Conservation (phyloP, 2,113 vertebrate genomes). For the Xerus inauris region DNA sequence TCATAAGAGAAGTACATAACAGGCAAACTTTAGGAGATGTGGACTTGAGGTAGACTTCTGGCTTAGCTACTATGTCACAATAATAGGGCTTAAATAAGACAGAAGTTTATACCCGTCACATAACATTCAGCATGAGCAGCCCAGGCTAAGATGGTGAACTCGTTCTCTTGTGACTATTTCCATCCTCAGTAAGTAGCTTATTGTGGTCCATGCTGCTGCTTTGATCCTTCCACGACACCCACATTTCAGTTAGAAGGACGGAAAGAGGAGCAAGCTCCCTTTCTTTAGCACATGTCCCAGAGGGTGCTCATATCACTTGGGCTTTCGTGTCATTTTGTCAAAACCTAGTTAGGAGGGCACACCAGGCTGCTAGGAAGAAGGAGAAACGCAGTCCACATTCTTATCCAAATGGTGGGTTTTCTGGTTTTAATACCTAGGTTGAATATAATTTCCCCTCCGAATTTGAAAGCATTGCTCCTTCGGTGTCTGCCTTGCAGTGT, state of each 20-base stretch:
- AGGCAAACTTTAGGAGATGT: neutral
- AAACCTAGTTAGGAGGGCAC: neutral
- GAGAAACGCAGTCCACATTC: neutral
- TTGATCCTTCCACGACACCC: neutral
- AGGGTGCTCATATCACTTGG: neutral
- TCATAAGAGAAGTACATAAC: neutral
- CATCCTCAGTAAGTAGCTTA: neutral
- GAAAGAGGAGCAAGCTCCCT: neutral
- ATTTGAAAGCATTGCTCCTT: neutral
- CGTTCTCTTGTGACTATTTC: neutral
- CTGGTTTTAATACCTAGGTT: neutral
- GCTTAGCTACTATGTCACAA: neutral
- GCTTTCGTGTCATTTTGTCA: neutral
- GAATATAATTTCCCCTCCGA: conserved; percentile 1
- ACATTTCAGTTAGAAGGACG: neutral
- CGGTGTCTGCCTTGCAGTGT: neutral
- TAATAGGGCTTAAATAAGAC: neutral
- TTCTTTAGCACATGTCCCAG: neutral
- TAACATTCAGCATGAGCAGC: neutral
- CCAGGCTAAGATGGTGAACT: neutral
- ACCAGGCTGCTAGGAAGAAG: neutral
- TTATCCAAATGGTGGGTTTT: neutral
- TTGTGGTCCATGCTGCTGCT: neutral
- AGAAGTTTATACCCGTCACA: neutral
- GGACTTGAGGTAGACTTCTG: neutral